phyloP scores from a whole-genome alignment of 2,888 invertebrate species.

The Ptychoptera contaminata region DNA sequence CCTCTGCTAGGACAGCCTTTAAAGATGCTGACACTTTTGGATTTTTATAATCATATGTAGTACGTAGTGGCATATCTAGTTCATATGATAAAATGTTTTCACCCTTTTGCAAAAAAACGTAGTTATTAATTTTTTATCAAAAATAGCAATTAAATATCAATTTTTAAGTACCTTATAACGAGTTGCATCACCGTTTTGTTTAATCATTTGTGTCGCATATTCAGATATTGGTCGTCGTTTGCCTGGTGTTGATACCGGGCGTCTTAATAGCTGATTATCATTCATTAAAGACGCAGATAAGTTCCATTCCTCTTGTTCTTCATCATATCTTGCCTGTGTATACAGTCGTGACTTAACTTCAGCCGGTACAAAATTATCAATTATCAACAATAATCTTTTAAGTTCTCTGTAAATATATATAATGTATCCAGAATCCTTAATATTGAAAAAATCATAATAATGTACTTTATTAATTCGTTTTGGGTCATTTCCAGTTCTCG shows the following conservation, averaged over 20 bases:
- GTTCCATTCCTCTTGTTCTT: slow-evolving; percentile 65
- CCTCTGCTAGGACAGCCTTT: slow-evolving; percentile 30
- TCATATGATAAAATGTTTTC: slow-evolving; percentile 31
- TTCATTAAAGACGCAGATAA: slow-evolving; percentile 28
- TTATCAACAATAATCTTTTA: slow-evolving; percentile 72
- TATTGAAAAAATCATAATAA: background rate
- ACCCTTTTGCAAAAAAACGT: slow-evolving; percentile 12
- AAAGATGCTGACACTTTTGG: slow-evolving; percentile 30
- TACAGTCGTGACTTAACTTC: slow-evolving; percentile 63
- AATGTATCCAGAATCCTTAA: background rate
- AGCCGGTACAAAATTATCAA: slow-evolving; percentile 79
- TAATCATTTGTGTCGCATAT: slow-evolving; percentile 35
- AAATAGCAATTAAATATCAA: background rate
- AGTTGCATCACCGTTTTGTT: slow-evolving; percentile 20
- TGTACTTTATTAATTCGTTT: slow-evolving; percentile 66
- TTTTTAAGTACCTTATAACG: slow-evolving; percentile 18
- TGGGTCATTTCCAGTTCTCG: slow-evolving; percentile 84
- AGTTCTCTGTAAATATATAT: slow-evolving; percentile 46
- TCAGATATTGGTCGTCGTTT: slow-evolving; percentile 47
- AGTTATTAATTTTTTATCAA: background rate
- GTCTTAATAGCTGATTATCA: slow-evolving; percentile 29
- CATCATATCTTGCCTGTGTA: slow-evolving; percentile 60
- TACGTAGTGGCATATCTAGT: slow-evolving; percentile 31
- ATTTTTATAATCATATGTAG: slow-evolving; percentile 30
- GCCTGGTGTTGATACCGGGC: slow-evolving; percentile 47